Evolutionary conservation across 2,797 vertebrate species (phyloP).

Genomic region (Kryptopterus vitreolus): DNA sequence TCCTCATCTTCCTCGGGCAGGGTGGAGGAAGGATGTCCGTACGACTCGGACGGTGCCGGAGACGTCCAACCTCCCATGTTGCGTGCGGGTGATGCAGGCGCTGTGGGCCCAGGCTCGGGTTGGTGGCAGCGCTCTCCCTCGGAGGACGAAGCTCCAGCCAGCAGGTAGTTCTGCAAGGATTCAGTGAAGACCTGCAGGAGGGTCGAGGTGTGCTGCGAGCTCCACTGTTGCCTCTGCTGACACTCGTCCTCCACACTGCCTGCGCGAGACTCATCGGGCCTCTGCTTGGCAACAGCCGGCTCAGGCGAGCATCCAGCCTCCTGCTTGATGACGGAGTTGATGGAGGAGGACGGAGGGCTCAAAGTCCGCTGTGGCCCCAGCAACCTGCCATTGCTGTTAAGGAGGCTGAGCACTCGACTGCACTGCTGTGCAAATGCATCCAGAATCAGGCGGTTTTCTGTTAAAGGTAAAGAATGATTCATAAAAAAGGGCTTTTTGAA

Average conservation of each 20-base stretch:
- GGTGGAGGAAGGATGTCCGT: constrained; percentile 95
- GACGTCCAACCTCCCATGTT: constrained; percentile 92
- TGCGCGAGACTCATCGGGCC: constrained; percentile 73
- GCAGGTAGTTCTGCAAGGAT: constrained; percentile 95
- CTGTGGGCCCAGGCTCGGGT: constrained; percentile 77
- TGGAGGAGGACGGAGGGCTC: constrained; percentile 71
- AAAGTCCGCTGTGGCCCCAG: constrained; percentile 81
- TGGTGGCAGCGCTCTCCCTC: constrained; percentile 78
- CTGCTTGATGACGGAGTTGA: constrained; percentile 88
- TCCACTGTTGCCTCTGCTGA: constrained; percentile 81
- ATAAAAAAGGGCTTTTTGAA: background rate
- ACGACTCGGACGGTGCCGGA: constrained; percentile 92
- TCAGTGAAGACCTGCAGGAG: constrained; percentile 96
- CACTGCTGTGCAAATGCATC: constrained; percentile 98
- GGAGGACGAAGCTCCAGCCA: constrained; percentile 76
- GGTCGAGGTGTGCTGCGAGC: constrained; percentile 91
- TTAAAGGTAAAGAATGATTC: background rate
- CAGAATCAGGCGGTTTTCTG: constrained; percentile 95
- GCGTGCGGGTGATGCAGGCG: constrained; percentile 83
- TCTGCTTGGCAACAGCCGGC: constrained; percentile 73
- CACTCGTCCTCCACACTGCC: constrained; percentile 81
- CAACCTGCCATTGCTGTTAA: constrained; percentile 91
- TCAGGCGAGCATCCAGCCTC: constrained; percentile 75
- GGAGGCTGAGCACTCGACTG: constrained; percentile 94
- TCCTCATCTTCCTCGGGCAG: constrained; percentile 95